Evolutionary conservation across 1,140 invertebrate genomes (phyloP), one percentile per base, ranked within the genome.

Genomic region (Drosophila nikananu): DNA sequence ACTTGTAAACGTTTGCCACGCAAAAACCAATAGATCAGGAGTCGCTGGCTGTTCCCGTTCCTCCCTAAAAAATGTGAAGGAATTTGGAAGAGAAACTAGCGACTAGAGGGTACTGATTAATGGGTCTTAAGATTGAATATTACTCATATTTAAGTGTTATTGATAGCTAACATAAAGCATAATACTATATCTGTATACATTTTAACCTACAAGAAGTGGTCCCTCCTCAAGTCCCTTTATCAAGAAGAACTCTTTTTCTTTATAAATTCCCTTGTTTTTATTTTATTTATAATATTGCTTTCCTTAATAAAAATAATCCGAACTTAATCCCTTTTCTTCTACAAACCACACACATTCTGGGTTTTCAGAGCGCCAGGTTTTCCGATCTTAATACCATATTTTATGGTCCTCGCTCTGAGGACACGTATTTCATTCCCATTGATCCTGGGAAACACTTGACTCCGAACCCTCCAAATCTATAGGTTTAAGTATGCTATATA

Each of bases 11-110:
- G 75, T 68, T 75, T 87, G 76, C 80, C 83, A 86, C 76, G 80
- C 83, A 87, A 87, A 59, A 87, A 81, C 80, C 83, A 87, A 87
- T 87, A 87, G 83, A 87, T 87, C 83, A 84, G 83, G 72, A 83
- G 71, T 74, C 63, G 62, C 41, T 44, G 10, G n/a, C 35, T 71
- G 42, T 48, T 25, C 59, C 64, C 49, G 41, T 62, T 51, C 23
- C 46, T 52, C 63, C 67, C 64, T 51, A 57, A 48, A 71, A 63
- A 39, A 70, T 68, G 63, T 67, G 48, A 52, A 54, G 27, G 39
- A 54, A 35, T 54, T 37, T 7, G 2, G 3, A 1, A 10, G 15
- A 8, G 1, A 3, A 2, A 6, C 21, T 60, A 17, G 17, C 1
- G 64, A 66, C 64, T 48, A n/a, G 0, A 25, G 12, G 17, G 23